These are phyloP conservation scores for Plectus sambesii DNA, from an alignment of 1,140 invertebrate species.

Conservation along the genomic window DNA sequence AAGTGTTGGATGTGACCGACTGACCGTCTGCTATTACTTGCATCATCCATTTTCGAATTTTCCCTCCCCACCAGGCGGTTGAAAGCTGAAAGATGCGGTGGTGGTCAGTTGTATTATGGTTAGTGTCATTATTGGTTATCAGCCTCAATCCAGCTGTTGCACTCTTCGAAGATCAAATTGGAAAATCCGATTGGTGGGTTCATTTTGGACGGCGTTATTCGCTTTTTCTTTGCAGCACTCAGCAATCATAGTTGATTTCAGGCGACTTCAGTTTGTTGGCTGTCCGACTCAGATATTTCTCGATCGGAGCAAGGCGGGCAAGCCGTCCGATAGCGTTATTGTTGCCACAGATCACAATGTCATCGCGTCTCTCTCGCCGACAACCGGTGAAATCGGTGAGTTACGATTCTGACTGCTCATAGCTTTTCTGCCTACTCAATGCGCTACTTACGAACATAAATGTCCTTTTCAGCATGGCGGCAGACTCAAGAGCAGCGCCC, in stretches of 20 bases:
- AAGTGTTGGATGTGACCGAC: too few species aligned
- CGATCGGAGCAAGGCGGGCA: conserved; percentile 2
- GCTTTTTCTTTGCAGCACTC: too few species aligned
- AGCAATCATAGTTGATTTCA: conserved; percentile 14
- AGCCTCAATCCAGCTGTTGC: conserved; percentile 12
- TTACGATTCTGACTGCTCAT: too few species aligned
- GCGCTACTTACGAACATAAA: background rate
- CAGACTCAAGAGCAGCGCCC: conserved; percentile 31
- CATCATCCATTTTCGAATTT: too few species aligned
- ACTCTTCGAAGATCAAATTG: conserved; percentile 31
- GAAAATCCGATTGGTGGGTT: conserved; percentile 37
- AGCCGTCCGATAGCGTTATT: conserved; percentile 26
- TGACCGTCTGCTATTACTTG: too few species aligned
- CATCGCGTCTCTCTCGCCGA: conserved; percentile 19
- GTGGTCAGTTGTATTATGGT: too few species aligned
- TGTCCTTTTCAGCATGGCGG: conserved; percentile 30
- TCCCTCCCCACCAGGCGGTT: too few species aligned
- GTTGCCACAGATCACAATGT: conserved; percentile 21
- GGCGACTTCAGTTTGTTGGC: conserved; percentile 22
- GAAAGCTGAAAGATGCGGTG: too few species aligned
- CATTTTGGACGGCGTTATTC: too few species aligned
- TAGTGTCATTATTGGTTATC: too few species aligned
- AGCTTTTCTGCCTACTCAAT: too few species aligned
- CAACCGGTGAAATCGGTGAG: conserved; percentile 30
- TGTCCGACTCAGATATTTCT: conserved; percentile 25